A percentile compares a stretch with the other conserved stretches of the same genome.
phyloP scores from a whole-genome alignment of 2,797 vertebrate species.

The Cottoperca gobio region DNA sequence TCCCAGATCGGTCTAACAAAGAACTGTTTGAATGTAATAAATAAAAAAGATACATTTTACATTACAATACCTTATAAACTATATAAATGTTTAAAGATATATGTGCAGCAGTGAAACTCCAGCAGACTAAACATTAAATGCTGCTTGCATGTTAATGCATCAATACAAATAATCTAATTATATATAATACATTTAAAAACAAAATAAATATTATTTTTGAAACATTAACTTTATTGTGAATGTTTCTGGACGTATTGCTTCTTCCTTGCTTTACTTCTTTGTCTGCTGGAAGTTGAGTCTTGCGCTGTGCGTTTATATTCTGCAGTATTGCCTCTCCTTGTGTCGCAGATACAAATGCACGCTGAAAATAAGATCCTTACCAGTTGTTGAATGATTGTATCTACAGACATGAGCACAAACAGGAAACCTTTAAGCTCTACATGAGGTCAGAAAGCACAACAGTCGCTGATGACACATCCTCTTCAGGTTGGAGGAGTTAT shows the following conservation, averaged over 20 bases:
- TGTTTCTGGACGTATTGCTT: neutral
- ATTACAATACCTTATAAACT: neutral
- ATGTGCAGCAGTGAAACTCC: too few species aligned
- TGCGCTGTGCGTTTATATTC: neutral
- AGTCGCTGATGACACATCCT: neutral
- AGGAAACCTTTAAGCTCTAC: neutral
- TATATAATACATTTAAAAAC: neutral
- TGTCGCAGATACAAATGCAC: neutral
- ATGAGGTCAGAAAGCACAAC: neutral
- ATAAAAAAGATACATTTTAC: neutral
- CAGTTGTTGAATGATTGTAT: neutral
- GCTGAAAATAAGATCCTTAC: neutral
- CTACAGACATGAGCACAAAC: neutral
- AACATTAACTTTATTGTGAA: neutral
- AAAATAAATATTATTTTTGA: accelerated
- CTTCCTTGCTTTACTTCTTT: too few species aligned
- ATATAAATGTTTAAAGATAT: too few species aligned
- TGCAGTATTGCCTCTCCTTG: neutral
- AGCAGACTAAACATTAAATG: too few species aligned
- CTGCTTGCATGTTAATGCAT: neutral
- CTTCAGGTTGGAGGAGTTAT: neutral
- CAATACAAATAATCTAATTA: neutral
- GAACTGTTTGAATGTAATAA: neutral
- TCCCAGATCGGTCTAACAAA: neutral
- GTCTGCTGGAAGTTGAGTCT: neutral